Evolutionary conservation across 2,797 vertebrate genomes (phyloP), one percentile per base, ranked within the genome.

Genomic region (Coilia nasus): DNA sequence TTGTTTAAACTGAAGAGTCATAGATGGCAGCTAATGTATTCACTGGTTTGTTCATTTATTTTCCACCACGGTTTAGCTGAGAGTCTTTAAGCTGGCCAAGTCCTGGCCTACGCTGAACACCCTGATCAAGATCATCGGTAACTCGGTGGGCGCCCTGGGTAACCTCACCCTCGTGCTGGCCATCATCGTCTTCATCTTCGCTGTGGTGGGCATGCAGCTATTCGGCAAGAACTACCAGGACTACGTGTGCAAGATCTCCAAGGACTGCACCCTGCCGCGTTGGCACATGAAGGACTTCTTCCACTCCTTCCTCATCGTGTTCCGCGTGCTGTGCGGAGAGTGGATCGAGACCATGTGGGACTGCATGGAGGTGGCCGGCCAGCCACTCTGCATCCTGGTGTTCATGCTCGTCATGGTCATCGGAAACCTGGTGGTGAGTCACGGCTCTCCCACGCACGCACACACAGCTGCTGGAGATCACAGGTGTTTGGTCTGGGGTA

Each of bases 281-380:
- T 99, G 98, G 98, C 98, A 99, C 94, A 99, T 99, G 98, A 23
- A 97, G 0, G 98, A 99, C 91, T 99, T 99, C 94, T 99, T 99
- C 94, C 98, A 99, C 90, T 97, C 98, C 3, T 99, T 99, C 94
- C 98, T 99, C 92, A 99, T 99, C 0, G 94, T 99, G 91, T 99
- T 99, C 92, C 98, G 98, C 56, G 97, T 99, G 92, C 94, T 99
- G 86, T 99, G 98, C 0, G 98, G 98, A 0, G 98, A 99, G 91
- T 99, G 98, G 98, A 99, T 99, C 0, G 98, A 99, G 94, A 99
- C 97, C 88, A 99, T 99, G 98, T 99, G 98, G 98, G 97, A 98
- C 94, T 99, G 98, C 93, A 99, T 99, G 98, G 98, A 99, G 92
- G 98, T 99, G 91, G 96, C 97, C 0, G 98, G 97, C 35, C 91